Conservation (phyloP, 1,140 invertebrate species). For the Oppia nitens region DNA sequence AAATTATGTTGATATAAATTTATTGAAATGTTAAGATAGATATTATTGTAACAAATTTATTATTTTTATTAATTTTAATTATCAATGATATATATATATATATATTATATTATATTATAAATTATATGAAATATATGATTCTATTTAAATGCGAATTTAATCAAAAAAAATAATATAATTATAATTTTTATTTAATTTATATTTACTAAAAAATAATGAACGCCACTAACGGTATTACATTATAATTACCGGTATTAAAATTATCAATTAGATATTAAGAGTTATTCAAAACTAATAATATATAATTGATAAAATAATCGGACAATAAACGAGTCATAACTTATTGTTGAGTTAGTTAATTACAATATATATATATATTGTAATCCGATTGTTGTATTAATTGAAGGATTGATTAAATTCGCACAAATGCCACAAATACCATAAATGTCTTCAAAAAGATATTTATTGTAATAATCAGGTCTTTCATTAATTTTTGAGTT, state of each 20-base stretch:
- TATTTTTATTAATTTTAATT: background rate
- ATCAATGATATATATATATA: too few relatives aligned
- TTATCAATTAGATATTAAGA: background rate
- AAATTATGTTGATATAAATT: background rate
- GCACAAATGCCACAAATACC: background rate
- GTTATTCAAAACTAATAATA: background rate
- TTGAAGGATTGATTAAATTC: background rate
- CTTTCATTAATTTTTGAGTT: background rate
- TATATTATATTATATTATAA: too few relatives aligned
- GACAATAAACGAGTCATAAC: background rate
- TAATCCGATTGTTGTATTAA: background rate
- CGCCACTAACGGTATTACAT: too few relatives aligned
- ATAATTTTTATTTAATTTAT: too few relatives aligned
- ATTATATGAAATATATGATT: too few relatives aligned
- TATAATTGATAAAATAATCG: background rate
- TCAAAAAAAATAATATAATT: too few relatives aligned
- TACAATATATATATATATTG: too few relatives aligned
- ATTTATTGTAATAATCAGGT: too few relatives aligned
- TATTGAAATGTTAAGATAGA: background rate
- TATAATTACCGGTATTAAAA: background rate
- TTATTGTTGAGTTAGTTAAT: background rate
- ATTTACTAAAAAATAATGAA: too few relatives aligned
- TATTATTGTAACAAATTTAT: background rate
- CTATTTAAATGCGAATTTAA: too few relatives aligned
- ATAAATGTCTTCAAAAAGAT: background rate